Conservation (phyloP, 1,140 invertebrate species). For the Gonatopus flavifemur region DNA sequence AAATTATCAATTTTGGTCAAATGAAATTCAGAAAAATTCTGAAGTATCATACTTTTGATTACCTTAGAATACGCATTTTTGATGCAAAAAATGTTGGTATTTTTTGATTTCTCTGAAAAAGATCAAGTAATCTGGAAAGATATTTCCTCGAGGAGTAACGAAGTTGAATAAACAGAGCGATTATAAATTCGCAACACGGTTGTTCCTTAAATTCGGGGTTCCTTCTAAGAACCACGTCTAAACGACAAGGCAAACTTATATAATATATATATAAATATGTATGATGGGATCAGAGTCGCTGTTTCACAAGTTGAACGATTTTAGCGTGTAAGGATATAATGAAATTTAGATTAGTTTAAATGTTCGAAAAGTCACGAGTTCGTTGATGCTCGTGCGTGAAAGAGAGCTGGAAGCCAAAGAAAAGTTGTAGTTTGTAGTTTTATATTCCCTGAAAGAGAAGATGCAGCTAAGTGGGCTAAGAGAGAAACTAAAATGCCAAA, state of each 20-base stretch:
- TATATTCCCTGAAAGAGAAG: conserved; percentile 4
- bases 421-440: conserved; percentile 9
- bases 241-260: background rate
- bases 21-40: no score
- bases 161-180: no score
- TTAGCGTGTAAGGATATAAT: conserved; percentile 2
- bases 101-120: no score
- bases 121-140: no score
- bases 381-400: no score
- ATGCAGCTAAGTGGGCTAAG: background rate
- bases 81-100: no score
- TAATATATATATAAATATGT: conserved; percentile 12
- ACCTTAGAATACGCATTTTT: no score
- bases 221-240: background rate
- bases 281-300: conserved; percentile 26
- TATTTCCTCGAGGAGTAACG: no score
- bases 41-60: no score
- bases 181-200: conserved; percentile 23
- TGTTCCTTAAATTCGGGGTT: conserved; percentile 23
- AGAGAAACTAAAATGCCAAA: conserved; percentile 29
- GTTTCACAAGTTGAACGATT: conserved; percentile 21
- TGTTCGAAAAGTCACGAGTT: no score
- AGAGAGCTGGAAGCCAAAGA: conserved; percentile 30
- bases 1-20: no score
- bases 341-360: no score